Base-by-base conservation (phyloP, 2,797 vertebrate species). In the Thripadectes ignobilis region DNA sequence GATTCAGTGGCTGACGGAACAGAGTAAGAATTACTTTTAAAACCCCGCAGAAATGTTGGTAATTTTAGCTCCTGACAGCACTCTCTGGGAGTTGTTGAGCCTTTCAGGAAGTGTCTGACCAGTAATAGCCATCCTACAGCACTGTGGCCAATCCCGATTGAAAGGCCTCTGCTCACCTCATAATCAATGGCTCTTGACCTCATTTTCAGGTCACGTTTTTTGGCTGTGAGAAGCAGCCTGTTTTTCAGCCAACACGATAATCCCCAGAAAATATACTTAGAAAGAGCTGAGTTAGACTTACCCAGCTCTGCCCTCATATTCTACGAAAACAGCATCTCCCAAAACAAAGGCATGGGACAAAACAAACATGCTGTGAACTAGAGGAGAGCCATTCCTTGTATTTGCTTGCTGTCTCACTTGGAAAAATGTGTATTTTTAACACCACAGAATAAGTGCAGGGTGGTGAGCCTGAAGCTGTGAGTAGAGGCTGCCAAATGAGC, bases 91-190 rank as follows among this genome's bases (percentile, higher is more conserved):
- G 96, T 89, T 96, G 96, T 96, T 92, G 93, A 96, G 96, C 96
- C 95, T 96, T 97, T 95, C 98, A 98, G 97, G 97, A 98, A 98
- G 96, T 92, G 96, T 97, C 96, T 97, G 91, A 85, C 97, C 97
- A 49, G 46, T 46, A 75, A 72, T 4, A 75, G 51, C 29, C 43
- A 41, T 65, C 20, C 54, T 95, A 92, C 75, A 84, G 46, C 97
- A 97, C 87, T 57, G 95, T 89, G 85, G 88, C 96, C 96, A 94
- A 89, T 95, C 92, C 93, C 98, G 98, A 98, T 97, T 98, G 98
- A 98, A 98, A 98, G 96, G 94, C 95, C 97, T 93, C 85, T 52
- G 79, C 93, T 85, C 92, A 89, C 93, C 97, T 96, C 91, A 39
- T 98, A 98, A 98, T 98, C 97, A 97, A 72, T 82, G 96, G 94